Conservation (phyloP, 1,140 invertebrate species). For the Bombus superbus region DNA sequence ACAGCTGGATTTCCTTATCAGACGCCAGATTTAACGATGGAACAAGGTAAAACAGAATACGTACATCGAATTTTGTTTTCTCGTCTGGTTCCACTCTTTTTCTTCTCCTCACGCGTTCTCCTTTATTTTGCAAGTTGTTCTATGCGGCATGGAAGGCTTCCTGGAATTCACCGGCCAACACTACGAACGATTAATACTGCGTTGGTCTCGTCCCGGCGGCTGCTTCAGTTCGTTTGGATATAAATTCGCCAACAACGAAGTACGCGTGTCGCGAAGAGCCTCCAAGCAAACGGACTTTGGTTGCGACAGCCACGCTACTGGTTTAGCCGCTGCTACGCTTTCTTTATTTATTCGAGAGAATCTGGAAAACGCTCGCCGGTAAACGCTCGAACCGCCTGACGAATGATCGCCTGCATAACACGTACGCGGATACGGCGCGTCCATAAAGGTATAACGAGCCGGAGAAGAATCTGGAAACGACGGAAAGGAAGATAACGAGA, state of each 20-base stretch:
- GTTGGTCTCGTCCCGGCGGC: slow-evolving; percentile 70
- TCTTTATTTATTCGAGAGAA: slow-evolving; percentile 71
- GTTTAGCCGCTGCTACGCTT: slow-evolving; percentile 68
- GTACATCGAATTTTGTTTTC: background rate
- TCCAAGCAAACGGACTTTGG: slow-evolving; percentile 69
- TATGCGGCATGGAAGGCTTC: slow-evolving; percentile 79
- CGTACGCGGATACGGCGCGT: too few relatives aligned
- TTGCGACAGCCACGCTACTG: slow-evolving; percentile 73
- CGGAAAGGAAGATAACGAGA: background rate
- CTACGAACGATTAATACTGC: slow-evolving; percentile 69
- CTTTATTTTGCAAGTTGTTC: slow-evolving; percentile 7
- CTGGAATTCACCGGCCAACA: slow-evolving; percentile 71
- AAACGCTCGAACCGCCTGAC: background rate
- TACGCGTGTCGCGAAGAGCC: slow-evolving; percentile 46
- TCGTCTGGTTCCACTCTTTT: background rate
- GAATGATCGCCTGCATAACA: background rate
- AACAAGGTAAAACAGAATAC: slow-evolving; percentile 72
- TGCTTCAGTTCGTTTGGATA: slow-evolving; percentile 70
- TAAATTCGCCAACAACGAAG: background rate
- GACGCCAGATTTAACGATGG: slow-evolving; percentile 73
- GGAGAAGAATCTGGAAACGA: background rate
- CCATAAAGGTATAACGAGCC: too few relatives aligned
- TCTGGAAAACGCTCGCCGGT: slow-evolving; percentile 60
- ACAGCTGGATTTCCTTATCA: slow-evolving; percentile 65
- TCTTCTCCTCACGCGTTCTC: background rate